phyloP scores from a whole-genome alignment of 1,140 invertebrate species.

The Bombus polaris region DNA sequence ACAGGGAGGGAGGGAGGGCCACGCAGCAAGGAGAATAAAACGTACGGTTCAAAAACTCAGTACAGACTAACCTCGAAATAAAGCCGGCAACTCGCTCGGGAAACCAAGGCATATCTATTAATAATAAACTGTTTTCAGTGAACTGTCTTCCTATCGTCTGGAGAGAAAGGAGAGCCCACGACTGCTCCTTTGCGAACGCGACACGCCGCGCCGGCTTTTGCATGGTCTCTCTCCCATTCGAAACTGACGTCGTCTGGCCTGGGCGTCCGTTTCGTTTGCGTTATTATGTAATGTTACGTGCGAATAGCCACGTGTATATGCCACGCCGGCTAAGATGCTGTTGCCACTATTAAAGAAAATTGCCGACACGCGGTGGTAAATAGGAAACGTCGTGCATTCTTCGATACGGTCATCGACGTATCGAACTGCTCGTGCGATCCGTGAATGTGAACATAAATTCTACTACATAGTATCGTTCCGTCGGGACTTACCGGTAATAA shows the following conservation, averaged over 20 bases:
- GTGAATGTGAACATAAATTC: neutral
- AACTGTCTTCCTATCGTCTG: slow-evolving; percentile 36
- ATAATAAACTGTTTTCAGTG: slow-evolving; percentile 71
- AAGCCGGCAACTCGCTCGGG: slow-evolving; percentile 62
- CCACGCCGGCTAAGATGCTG: slow-evolving; percentile 10
- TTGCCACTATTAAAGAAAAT: slow-evolving; percentile 37
- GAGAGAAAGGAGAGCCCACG: slow-evolving; percentile 14
- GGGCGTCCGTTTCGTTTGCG: slow-evolving; percentile 18
- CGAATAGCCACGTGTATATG: slow-evolving; percentile 31
- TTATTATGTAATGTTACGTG: slow-evolving; percentile 50
- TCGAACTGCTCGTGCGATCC: neutral
- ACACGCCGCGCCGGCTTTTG: slow-evolving; percentile 9
- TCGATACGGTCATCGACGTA: neutral
- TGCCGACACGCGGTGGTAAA: neutral
- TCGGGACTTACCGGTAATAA: neutral
- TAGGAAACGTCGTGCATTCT: neutral
- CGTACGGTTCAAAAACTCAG: slow-evolving; percentile 72
- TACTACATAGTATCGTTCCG: neutral
- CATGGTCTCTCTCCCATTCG: slow-evolving; percentile 20
- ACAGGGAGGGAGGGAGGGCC: slow-evolving; percentile 20
- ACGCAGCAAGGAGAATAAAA: slow-evolving; percentile 75
- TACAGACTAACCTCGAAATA: slow-evolving; percentile 75
- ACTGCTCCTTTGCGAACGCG: slow-evolving; percentile 16
- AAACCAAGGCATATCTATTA: slow-evolving; percentile 64
- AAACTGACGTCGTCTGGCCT: slow-evolving; percentile 13